Evolutionary conservation across 2,113 vertebrate species (phyloP).

Genomic region (Heterotilapia buettikoferi): DNA sequence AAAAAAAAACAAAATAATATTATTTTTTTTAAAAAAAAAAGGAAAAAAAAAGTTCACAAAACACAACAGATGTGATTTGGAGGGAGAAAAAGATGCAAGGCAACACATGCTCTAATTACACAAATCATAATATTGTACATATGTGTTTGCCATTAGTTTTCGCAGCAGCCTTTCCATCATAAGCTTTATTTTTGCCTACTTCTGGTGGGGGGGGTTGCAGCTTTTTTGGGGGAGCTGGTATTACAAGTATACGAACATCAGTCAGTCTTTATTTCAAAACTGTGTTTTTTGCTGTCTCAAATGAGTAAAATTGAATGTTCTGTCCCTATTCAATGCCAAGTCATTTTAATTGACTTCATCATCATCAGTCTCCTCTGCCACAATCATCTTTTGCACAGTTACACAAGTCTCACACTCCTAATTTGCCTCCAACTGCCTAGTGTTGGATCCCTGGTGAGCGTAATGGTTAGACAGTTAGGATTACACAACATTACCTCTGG

Average conservation of each 20-base stretch:
- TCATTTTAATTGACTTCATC: not conserved
- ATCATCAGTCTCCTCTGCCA: not conserved
- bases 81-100: too few species aligned
- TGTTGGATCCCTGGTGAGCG: not conserved
- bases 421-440: not conserved
- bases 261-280: not conserved
- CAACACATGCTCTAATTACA: too few species aligned
- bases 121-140: too few species aligned
- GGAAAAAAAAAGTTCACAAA: too few species aligned
- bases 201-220: too few species aligned
- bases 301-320: not conserved
- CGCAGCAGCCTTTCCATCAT: too few species aligned
- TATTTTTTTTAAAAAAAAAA: too few species aligned
- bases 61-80: too few species aligned
- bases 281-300: accelerated
- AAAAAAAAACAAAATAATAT: too few species aligned
- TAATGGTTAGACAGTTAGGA: not conserved
- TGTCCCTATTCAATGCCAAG: not conserved
- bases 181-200: too few species aligned
- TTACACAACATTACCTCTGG: not conserved
- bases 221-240: not conserved
- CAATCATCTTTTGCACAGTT: not conserved
- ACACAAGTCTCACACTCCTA: not conserved
- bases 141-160: too few species aligned
- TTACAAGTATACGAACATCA: not conserved